These are phyloP conservation scores for Bactericera cockerelli DNA, from an alignment of 1,140 invertebrate species.

Conservation along the genomic window DNA sequence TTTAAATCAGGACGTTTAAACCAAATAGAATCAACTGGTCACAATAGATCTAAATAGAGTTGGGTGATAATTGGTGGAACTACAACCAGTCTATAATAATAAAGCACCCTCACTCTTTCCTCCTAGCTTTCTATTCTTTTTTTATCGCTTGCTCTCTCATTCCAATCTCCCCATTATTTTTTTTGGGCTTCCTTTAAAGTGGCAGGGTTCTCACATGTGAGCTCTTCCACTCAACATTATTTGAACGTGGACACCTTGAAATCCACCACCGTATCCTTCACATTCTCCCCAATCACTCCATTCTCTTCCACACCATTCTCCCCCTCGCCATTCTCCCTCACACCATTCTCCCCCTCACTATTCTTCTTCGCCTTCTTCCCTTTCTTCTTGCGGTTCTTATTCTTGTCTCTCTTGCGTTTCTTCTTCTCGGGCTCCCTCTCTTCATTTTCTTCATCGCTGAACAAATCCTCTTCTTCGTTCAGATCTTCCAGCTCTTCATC, in stretches of 20 bases:
- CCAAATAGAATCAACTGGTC: too few relatives aligned
- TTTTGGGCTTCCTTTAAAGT: too few relatives aligned
- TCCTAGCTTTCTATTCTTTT: too few relatives aligned
- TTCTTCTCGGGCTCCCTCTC: conserved; percentile 9
- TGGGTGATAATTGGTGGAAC: too few relatives aligned
- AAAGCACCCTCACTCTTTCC: too few relatives aligned
- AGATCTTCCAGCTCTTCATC: conserved; percentile 27
- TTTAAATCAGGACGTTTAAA: too few relatives aligned
- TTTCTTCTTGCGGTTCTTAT: conserved; percentile 13
- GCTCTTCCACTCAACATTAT: too few relatives aligned
- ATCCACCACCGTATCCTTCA: conserved; percentile 10
- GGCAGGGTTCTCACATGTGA: too few relatives aligned
- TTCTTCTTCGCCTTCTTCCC: conserved; percentile 21
- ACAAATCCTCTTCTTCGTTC: conserved; percentile 38
- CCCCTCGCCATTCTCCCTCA: conserved; percentile 11
- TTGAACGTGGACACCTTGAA: conserved; percentile 8
- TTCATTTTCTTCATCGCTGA: conserved; percentile 22
- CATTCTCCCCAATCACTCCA: background rate
- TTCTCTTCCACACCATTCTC: background rate
- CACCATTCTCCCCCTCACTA: conserved; percentile 18
- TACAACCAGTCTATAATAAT: too few relatives aligned
- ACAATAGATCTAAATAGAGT: too few relatives aligned
- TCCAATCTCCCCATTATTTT: too few relatives aligned
- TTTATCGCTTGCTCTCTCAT: too few relatives aligned
- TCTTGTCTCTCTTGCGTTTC: background rate